phyloP scores from a whole-genome alignment of 2,797 vertebrate genomes.

The Argyrosomus regius region DNA sequence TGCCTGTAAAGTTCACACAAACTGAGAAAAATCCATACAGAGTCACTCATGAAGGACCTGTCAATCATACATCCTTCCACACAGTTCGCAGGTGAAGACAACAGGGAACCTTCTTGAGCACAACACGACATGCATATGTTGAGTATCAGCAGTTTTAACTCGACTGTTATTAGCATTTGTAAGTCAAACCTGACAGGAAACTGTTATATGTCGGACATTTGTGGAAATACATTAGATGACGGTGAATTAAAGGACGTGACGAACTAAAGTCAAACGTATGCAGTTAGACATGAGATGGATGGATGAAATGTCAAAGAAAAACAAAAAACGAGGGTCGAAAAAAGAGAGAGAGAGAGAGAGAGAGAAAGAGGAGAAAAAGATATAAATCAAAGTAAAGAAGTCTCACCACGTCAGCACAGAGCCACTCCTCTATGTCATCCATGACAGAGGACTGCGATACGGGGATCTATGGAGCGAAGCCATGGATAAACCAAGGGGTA shows the following conservation, averaged over 20 bases:
- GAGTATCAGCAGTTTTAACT: constrained; percentile 12
- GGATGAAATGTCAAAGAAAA: constrained; percentile 46
- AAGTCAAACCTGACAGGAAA: constrained; percentile 32
- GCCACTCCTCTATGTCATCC: constrained; percentile 99
- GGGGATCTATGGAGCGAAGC: constrained; percentile 96
- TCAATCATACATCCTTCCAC: constrained; percentile 49
- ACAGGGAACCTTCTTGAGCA: constrained; percentile 22
- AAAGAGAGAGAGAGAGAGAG: constrained; percentile 51
- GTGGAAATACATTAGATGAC: constrained; percentile 42
- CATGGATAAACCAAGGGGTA: constrained; percentile 84
- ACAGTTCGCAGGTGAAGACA: constrained; percentile 6
- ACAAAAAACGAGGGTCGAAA: constrained; percentile 8
- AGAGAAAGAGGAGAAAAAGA: constrained; percentile 47
- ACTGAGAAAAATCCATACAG: constrained; percentile 17
- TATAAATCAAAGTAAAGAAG: constrained; percentile 87
- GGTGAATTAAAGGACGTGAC: constrained; percentile 45
- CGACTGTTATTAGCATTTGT: constrained; percentile 21
- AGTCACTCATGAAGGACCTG: constrained; percentile 20
- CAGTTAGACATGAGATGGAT: constrained; percentile 41
- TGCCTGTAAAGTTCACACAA: constrained; percentile 29
- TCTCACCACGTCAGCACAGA: constrained; percentile 99
- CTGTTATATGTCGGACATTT: constrained; percentile 40
- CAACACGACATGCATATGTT: constrained; percentile 51
- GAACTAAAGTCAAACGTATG: constrained; percentile 45
- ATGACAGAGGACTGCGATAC: constrained; percentile 99